Evolutionary conservation across 2,113 vertebrate genomes (phyloP).

Genomic region (Labeo rohita): DNA sequence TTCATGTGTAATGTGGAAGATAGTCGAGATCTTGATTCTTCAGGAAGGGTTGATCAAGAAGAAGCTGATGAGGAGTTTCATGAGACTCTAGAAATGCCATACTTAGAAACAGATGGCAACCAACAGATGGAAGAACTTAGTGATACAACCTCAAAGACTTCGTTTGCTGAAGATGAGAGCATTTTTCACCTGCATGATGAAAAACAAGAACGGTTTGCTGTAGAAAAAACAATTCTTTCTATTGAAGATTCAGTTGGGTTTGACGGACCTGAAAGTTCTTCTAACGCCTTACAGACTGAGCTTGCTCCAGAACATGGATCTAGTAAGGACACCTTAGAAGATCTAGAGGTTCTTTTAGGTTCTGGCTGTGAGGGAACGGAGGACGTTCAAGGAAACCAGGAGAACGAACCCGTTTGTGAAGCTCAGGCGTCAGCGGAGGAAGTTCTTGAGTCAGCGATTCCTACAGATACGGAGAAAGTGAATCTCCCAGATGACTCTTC

Average conservation of each 20-base stretch:
- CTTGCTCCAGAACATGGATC: conserved; percentile 49
- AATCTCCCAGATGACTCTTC: neutral
- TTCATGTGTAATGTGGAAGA: neutral
- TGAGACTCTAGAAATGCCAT: neutral
- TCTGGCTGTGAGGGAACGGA: neutral
- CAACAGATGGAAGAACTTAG: neutral
- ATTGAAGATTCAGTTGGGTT: conserved; percentile 10
- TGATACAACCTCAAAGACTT: neutral
- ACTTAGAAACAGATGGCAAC: neutral
- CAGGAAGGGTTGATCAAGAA: conserved; percentile 6
- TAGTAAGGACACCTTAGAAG: conserved; percentile 47
- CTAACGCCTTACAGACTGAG: neutral
- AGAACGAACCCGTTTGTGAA: neutral
- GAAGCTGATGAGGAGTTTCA: conserved; percentile 16
- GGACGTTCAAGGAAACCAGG: neutral
- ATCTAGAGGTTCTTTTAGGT: neutral
- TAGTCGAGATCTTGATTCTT: neutral
- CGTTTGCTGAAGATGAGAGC: neutral
- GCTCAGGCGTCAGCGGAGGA: neutral
- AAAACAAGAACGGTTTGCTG: neutral
- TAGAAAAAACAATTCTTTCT: conserved; percentile 24
- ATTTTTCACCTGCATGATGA: neutral
- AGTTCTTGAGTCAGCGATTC: neutral
- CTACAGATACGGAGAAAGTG: neutral
- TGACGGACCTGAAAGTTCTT: conserved; percentile 11